Percentiles rank a stretch among this genome's conserved stretches.
Conservation (phyloP, 1,140 invertebrate genomes). For the Hycleus phaleratus region DNA sequence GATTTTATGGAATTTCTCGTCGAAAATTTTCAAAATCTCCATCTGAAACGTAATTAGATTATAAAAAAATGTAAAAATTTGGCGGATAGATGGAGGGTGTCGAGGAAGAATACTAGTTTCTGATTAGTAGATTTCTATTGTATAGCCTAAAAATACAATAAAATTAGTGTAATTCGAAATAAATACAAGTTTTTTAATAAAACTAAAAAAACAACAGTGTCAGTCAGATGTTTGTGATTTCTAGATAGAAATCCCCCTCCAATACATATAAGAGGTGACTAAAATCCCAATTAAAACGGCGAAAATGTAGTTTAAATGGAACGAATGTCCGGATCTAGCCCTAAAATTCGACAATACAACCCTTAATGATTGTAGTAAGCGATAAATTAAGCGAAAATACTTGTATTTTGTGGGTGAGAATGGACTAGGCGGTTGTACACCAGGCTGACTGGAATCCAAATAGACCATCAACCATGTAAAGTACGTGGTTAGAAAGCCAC, state of each 20-base stretch:
- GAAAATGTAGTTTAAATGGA: conserved; percentile 39
- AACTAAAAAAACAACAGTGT: too few relatives aligned
- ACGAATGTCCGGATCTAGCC: conserved; percentile 32
- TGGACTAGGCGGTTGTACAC: conserved; percentile 43
- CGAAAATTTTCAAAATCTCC: conserved; percentile 25
- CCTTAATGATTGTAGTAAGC: neutral
- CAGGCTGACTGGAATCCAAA: conserved; percentile 45
- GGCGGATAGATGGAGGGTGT: too few relatives aligned
- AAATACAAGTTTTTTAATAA: too few relatives aligned
- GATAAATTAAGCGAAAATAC: conserved; percentile 13
- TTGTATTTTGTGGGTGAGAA: conserved; percentile 40
- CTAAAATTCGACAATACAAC: conserved; percentile 25
- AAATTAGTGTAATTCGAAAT: too few relatives aligned
- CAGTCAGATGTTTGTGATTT: too few relatives aligned
- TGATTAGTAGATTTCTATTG: too few relatives aligned
- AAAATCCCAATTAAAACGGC: conserved; percentile 34
- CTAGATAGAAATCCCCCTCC: conserved; percentile 22
- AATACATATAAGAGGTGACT: conserved; percentile 33
- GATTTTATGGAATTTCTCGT: conserved; percentile 28
- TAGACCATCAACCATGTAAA: conserved; percentile 45
- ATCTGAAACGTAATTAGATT: neutral
- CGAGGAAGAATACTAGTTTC: too few relatives aligned
- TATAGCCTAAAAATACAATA: too few relatives aligned
- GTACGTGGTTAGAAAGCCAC: conserved; percentile 33
- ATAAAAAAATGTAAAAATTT: too few relatives aligned